Percentiles rank a stretch among this genome's conserved stretches.
Conservation (phyloP, 2,888 invertebrate genomes). For the Leuctra nigra region DNA sequence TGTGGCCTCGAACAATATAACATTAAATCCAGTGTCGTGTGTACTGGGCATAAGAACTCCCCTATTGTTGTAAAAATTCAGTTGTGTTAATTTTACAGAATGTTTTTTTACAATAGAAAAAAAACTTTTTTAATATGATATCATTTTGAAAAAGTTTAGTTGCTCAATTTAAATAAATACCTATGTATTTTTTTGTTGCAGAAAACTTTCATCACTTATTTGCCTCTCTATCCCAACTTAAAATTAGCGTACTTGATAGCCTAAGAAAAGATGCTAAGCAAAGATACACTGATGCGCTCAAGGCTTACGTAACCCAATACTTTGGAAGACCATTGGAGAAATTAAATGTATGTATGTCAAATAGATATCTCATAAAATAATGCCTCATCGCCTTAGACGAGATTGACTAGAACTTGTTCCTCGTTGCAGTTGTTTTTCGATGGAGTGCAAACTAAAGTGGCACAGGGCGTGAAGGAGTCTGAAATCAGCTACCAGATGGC, state of each 20-base stretch:
- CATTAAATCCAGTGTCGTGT: no score
- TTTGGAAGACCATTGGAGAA: constrained; percentile 92
- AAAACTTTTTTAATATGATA: no score
- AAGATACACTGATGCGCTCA: constrained; percentile 82
- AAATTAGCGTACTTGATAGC: constrained; percentile 80
- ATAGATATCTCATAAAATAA: neutral
- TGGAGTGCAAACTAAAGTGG: constrained; percentile 89
- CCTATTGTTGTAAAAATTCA: no score
- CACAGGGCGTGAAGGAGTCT: constrained; percentile 90
- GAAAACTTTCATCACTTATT: constrained; percentile 95
- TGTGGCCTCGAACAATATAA: no score
- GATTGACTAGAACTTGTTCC: neutral
- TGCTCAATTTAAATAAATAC: neutral
- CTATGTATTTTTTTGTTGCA: constrained; percentile 41
- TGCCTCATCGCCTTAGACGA: neutral
- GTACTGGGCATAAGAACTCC: no score
- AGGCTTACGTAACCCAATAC: constrained; percentile 87
- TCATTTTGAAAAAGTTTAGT: no score
- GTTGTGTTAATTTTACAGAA: neutral
- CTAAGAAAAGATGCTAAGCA: constrained; percentile 86
- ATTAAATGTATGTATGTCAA: constrained; percentile 56
- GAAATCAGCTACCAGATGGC: constrained; percentile 98
- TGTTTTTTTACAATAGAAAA: no score
- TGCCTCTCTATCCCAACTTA: constrained; percentile 77
- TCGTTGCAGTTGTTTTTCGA: constrained; percentile 81